Base-by-base conservation (phyloP, 2,888 invertebrate species). In the Lacanobia oleracea region DNA sequence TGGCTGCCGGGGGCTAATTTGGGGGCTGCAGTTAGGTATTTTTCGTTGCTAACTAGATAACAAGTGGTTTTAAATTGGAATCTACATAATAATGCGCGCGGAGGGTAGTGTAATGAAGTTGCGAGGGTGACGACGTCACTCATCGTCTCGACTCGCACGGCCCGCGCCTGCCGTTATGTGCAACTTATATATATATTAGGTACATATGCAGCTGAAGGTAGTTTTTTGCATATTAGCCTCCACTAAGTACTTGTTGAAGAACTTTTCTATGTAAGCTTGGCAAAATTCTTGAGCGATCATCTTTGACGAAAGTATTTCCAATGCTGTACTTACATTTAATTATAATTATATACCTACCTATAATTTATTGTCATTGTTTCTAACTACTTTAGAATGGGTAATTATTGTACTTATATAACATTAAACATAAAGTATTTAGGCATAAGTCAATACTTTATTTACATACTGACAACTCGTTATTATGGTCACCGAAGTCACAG, bases 51-150 rank as follows among this genome's bases (percentile, higher is more conserved):
- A 96, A 96, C 95, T 95, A 95, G 95, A 95, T 96, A 96, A 96
- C 95, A 95, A 96, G 95, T 95, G 95, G 95, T 94, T 95, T 95
- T 92, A 95, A 96, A 96, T 96, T 95, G 94, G 91, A 92, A 95
- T 96, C 94, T 95, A 93, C 95, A 96, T 96, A 94, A 95, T 95
- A 94, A 95, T 94, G 91, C 84, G 89, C 75, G 77, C 77, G 82
- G 88, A 88, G 89, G 86, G 91, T 90, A 82, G 88, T 87, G 81
- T 90, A 91, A 91, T 90, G 87, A 89, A 88, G 89, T 91, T 89
- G 89, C 68, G 86, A 87, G 90, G 90, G 89, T 83, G 88, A 82
- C 79, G 84, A 82, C 85, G 88, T 87, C 88, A 87, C 81, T 88
- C 83, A 81, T 78, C 87, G 80, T 67, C 84, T 80, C 72, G 75